These are phyloP conservation scores for Rotaria magnacalcarata DNA, from an alignment of 2,888 invertebrate genomes.

Conservation along the genomic window DNA sequence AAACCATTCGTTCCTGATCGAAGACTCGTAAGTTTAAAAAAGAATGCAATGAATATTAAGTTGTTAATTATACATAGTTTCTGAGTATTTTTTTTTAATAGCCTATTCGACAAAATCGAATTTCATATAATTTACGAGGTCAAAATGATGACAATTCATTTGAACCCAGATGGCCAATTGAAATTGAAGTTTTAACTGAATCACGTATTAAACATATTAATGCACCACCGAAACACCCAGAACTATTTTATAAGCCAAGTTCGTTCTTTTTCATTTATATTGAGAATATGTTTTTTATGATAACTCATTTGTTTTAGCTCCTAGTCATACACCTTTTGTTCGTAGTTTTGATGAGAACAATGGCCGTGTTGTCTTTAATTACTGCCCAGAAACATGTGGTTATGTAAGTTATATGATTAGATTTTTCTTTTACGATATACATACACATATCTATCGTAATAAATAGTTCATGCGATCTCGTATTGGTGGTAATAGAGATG, in stretches of 20 bases:
- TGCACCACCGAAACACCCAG: slow-evolving; percentile 70
- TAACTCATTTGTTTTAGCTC: background rate
- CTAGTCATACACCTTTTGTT: slow-evolving; percentile 38
- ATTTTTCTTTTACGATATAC: background rate
- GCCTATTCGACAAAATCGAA: background rate
- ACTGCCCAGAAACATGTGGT: slow-evolving; percentile 54
- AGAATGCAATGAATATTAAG: background rate
- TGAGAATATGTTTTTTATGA: background rate
- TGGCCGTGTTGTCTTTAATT: slow-evolving; percentile 50
- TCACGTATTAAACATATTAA: slow-evolving; percentile 71
- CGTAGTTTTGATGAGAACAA: slow-evolving; percentile 25
- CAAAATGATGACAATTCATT: slow-evolving; percentile 37
- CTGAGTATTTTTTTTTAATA: background rate
- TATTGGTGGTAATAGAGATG: slow-evolving; percentile 55
- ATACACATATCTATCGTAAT: background rate
- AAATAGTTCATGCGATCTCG: slow-evolving; percentile 56
- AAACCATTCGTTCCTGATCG: background rate
- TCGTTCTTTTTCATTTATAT: slow-evolving; percentile 47
- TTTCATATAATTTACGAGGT: background rate
- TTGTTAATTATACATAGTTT: background rate
- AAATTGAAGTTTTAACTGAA: slow-evolving; percentile 74
- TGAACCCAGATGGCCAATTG: slow-evolving; percentile 53
- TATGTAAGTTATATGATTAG: slow-evolving; percentile 53
- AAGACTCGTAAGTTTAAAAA: background rate
- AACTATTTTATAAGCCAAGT: slow-evolving; percentile 68